Evolutionary conservation across 2,113 vertebrate species (phyloP).

Genomic region (Pelecanoides urinatrix): DNA sequence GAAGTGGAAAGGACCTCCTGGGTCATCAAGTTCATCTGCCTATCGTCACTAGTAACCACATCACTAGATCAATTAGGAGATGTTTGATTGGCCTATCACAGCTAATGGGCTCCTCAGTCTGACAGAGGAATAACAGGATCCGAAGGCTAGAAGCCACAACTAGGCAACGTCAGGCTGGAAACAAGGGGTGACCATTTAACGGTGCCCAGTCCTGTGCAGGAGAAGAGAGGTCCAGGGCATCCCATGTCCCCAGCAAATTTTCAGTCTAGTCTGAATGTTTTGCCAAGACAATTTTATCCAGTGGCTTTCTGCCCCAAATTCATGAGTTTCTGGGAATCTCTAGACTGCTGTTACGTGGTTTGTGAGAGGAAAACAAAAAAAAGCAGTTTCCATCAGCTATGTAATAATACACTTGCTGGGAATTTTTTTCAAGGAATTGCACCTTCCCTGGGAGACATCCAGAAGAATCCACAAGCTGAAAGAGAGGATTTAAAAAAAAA

Average conservation of each 20-base stretch:
- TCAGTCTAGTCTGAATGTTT: neutral
- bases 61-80: slow-evolving; percentile 42
- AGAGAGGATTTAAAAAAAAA: neutral
- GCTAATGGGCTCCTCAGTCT: slow-evolving; percentile 9
- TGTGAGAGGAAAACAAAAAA: neutral
- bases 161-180: neutral
- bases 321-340: neutral
- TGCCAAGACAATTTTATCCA: neutral
- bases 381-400: neutral
- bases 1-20: slow-evolving; percentile 5
- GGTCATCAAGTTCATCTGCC: slow-evolving; percentile 24
- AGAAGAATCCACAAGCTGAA: neutral
- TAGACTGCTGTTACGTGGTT: neutral
- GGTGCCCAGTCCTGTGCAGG: neutral
- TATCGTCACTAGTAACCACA: slow-evolving; percentile 44
- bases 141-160: neutral
- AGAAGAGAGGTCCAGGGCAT: neutral
- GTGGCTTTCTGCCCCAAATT: neutral
- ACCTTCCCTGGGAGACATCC: neutral
- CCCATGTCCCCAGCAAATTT: neutral
- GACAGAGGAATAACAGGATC: slow-evolving; percentile 21
- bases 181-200: neutral
- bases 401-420: neutral
- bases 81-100: slow-evolving; percentile 19
- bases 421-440: neutral